A percentile compares a stretch with the other conserved stretches of the same genome.
These are phyloP conservation scores for Danio tinwini DNA, from an alignment of 2,797 vertebrate species.

Conservation along the genomic window DNA sequence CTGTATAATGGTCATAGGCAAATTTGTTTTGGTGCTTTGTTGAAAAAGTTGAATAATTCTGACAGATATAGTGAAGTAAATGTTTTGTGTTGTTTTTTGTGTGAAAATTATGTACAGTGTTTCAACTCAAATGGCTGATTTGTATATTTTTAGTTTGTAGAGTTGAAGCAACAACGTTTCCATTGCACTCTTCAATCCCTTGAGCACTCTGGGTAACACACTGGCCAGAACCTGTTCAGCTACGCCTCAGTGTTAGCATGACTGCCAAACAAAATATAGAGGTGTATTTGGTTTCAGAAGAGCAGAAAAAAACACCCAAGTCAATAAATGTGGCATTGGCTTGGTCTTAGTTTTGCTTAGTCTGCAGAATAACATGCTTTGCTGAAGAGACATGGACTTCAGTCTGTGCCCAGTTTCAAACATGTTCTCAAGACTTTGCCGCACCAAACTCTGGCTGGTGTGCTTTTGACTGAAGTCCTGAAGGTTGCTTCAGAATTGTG, in stretches of 20 bases:
- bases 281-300: conserved; percentile 67
- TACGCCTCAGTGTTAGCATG: conserved; percentile 56
- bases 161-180: conserved; percentile 8
- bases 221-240: conserved; percentile 68
- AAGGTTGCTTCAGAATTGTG: conserved; percentile 17
- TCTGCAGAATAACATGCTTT: conserved; percentile 58
- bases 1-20: too few species aligned
- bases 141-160: neutral
- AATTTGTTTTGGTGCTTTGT: too few species aligned
- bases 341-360: conserved; percentile 60
- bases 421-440: conserved; percentile 22
- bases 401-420: conserved; percentile 20
- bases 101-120: neutral
- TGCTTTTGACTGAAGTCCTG: conserved; percentile 1
- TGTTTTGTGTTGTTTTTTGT: too few species aligned
- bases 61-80: conserved; percentile 12
- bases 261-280: conserved; percentile 70
- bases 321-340: conserved; percentile 57
- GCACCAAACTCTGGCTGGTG: neutral
- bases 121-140: neutral
- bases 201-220: conserved; percentile 45
- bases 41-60: neutral
- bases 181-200: neutral
- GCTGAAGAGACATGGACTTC: conserved; percentile 36
- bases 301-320: conserved; percentile 40